Percentiles rank a stretch among this genome's conserved stretches.
These are phyloP conservation scores for Zingel zingel DNA, from an alignment of 2,113 vertebrate genomes.

Conservation along the genomic window DNA sequence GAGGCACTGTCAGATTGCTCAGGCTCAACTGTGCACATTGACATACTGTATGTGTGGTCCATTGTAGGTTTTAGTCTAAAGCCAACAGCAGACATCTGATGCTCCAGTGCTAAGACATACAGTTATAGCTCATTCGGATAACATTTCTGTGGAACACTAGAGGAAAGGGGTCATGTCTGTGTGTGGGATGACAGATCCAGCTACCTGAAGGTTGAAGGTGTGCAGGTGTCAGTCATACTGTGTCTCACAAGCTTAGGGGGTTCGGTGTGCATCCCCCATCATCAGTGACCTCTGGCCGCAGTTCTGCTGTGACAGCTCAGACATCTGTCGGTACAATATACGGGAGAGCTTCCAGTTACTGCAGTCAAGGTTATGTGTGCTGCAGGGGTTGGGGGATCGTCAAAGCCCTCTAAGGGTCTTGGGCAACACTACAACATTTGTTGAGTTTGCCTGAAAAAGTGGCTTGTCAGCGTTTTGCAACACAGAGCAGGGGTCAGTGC, in stretches of 20 bases:
- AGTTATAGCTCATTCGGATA: background rate
- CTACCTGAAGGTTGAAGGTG: slow-evolving; percentile 32
- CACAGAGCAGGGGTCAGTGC: slow-evolving; percentile 32
- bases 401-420: slow-evolving; percentile 26
- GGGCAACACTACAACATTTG: slow-evolving; percentile 26
- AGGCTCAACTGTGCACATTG: slow-evolving; percentile 2
- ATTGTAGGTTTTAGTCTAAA: slow-evolving; percentile 6
- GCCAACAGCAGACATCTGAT: background rate
- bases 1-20: slow-evolving; percentile 7
- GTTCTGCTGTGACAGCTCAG: slow-evolving; percentile 20
- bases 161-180: slow-evolving; percentile 14
- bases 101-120: slow-evolving; percentile 1
- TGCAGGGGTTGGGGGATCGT: slow-evolving; percentile 16
- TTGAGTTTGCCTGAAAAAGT: slow-evolving; percentile 52
- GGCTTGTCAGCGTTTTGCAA: slow-evolving; percentile 58
- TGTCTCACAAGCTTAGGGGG: slow-evolving; percentile 10
- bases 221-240: slow-evolving; percentile 28
- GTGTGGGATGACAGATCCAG: slow-evolving; percentile 20
- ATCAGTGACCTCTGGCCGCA: slow-evolving; percentile 22
- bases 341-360: slow-evolving; percentile 13
- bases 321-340: slow-evolving; percentile 48
- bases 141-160: background rate
- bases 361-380: slow-evolving; percentile 49
- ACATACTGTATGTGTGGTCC: background rate
- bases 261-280: background rate